Evolutionary conservation across 2,888 invertebrate genomes (phyloP), one percentile per base, ranked within the genome.

Genomic region (Pammene fasciana): DNA sequence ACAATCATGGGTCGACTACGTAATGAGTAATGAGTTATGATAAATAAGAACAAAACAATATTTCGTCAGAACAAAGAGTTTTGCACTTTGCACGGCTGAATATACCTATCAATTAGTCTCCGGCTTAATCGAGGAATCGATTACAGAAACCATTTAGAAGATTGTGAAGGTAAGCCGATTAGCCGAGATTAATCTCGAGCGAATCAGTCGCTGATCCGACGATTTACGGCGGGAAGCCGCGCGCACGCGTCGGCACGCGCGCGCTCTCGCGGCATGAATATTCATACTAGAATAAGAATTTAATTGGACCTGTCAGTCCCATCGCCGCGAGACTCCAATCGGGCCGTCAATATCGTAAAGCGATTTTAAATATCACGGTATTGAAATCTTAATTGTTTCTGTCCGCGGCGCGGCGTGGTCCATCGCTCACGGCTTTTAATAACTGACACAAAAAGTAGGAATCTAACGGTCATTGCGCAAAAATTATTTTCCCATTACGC

Each of bases 371-470:
- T 65, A 68, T 68, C 64, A 45, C 68, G 68, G 43, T 68, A 68
- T 68, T 65, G 64, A 64, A 65, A 64, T 68, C 64, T 68, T 57
- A 65, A 68, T 68, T 59, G 64, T 65, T 65, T 38, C 60, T 55
- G 65, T 46, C 60, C 55, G 46, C 46, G 59, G n/a, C 45, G 67
- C 60, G 38, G 55, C 60, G 34, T 16, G 45, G 11, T 60, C 72
- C 76, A 76, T 79, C 79, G 72, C 76, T 80, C 76, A 78, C 74
- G 75, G 72, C 73, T 77, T 79, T 81, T 79, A 81, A 83, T 84
- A 82, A 82, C 79, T 73, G 80, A 80, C 79, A 71, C 64, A 76
- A 76, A 76, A 78, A 72, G 77, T 76, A 81, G 78, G 77, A 78
- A 80, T 81, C 76, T 76, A 77, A 78, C 75, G 76, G 75, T 79